Evolutionary conservation across 2,888 invertebrate genomes (phyloP).

Genomic region (Phaonia tiefii): DNA sequence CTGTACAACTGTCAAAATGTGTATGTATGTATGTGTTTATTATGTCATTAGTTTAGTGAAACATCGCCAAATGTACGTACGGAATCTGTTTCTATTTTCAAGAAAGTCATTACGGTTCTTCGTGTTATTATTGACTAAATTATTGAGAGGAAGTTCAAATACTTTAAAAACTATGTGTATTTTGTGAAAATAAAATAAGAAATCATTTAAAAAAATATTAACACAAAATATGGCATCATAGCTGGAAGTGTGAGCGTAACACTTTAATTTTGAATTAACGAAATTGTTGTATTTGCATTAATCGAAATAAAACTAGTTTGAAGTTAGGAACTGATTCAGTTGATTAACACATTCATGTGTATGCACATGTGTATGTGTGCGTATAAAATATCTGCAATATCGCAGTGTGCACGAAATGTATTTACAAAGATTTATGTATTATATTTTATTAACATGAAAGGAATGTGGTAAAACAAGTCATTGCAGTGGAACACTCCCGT

Average conservation of each 20-base stretch:
- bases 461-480: conserved; percentile 58
- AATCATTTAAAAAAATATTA: conserved; percentile 6
- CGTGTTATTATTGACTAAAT: conserved; percentile 26
- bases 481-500: conserved; percentile 49
- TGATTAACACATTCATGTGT: no score
- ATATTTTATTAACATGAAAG: conserved; percentile 24
- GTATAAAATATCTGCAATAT: no score
- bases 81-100: not conserved
- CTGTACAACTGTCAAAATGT: not conserved
- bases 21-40: not conserved
- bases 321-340: no score
- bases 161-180: conserved; percentile 19
- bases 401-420: no score
- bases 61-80: conserved; percentile 13
- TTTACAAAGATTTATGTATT: no score
- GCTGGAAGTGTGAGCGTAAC: not conserved
- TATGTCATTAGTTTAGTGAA: conserved; percentile 36
- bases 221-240: conserved; percentile 26
- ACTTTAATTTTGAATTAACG: no score
- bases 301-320: no score
- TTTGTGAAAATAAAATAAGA: not conserved
- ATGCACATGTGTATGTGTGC: no score
- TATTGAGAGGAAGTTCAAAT: conserved; percentile 31
- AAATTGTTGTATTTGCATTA: no score
- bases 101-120: conserved; percentile 16